Evolutionary conservation across 2,113 vertebrate genomes (phyloP).

Genomic region (Eulemur rufifrons): DNA sequence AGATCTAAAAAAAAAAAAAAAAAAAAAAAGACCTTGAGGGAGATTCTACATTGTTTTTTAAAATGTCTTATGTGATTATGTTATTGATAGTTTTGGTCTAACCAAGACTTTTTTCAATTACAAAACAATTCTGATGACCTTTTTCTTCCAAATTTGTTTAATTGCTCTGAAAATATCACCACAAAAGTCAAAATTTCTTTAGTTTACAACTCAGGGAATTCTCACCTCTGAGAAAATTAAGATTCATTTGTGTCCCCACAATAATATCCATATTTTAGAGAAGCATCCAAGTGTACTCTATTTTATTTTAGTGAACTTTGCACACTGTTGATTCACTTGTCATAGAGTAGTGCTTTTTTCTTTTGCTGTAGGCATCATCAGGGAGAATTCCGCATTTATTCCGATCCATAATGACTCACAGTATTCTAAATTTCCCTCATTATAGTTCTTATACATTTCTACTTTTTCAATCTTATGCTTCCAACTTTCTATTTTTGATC

Average conservation of each 20-base stretch:
- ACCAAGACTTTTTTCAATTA: neutral
- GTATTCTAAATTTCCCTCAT: neutral
- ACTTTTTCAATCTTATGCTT: neutral
- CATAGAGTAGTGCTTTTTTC: neutral
- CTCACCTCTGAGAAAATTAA: neutral
- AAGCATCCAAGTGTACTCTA: neutral
- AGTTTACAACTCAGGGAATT: constrained; percentile 10
- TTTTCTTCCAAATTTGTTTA: neutral
- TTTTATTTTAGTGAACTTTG: neutral
- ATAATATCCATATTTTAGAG: neutral
- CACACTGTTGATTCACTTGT: neutral
- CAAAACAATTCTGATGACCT: neutral
- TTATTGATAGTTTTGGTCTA: neutral
- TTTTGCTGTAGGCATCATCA: neutral
- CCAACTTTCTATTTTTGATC: neutral
- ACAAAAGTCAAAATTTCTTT: neutral
- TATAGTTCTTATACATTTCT: neutral
- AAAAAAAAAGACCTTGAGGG: neutral
- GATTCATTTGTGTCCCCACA: neutral
- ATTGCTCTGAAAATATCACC: neutral
- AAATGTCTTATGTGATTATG: neutral
- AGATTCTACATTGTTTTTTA: neutral
- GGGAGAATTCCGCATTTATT: neutral
- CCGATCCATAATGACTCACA: neutral
- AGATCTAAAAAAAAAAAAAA: neutral